These are phyloP conservation scores for Drosophila takahashii DNA, from an alignment of 1,140 invertebrate species.

Conservation along the genomic window DNA sequence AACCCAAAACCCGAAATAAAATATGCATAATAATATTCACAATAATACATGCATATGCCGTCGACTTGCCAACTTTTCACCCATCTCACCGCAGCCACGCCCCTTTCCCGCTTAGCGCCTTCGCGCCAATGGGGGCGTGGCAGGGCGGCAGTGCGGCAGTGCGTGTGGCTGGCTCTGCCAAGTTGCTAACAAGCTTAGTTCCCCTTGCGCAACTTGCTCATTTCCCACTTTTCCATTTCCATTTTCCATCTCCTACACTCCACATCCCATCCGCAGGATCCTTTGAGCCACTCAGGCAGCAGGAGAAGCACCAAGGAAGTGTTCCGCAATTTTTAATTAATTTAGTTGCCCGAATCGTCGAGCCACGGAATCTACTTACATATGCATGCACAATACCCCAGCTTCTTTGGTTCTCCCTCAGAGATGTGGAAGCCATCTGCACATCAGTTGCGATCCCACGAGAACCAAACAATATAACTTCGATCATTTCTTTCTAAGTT, in stretches of 20 bases:
- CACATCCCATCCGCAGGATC: not conserved
- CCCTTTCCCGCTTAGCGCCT: not conserved
- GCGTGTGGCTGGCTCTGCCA: slow-evolving; percentile 64
- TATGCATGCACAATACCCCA: too few relatives aligned
- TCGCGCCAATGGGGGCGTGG: not conserved
- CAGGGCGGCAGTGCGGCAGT: slow-evolving; percentile 21
- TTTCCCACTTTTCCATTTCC: slow-evolving; percentile 15
- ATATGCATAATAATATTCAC: slow-evolving; percentile 79
- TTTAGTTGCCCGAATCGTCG: slow-evolving; percentile 61
- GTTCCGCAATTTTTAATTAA: slow-evolving; percentile 64
- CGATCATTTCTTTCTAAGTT: too few relatives aligned
- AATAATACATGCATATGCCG: slow-evolving; percentile 64
- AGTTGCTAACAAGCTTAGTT: slow-evolving; percentile 81
- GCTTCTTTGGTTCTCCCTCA: not conserved
- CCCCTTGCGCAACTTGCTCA: slow-evolving; percentile 58
- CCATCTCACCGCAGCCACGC: not conserved
- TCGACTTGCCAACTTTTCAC: slow-evolving; percentile 39
- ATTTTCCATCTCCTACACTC: too few relatives aligned
- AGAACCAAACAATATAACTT: not conserved
- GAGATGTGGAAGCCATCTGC: not conserved
- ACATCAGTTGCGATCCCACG: not conserved
- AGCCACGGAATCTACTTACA: slow-evolving; percentile 1
- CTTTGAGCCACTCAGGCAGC: slow-evolving; percentile 12
- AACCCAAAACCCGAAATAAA: slow-evolving; percentile 59
- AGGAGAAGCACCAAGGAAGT: not conserved